Conservation (phyloP, 2,113 vertebrate genomes). For the Epinephelus lanceolatus region DNA sequence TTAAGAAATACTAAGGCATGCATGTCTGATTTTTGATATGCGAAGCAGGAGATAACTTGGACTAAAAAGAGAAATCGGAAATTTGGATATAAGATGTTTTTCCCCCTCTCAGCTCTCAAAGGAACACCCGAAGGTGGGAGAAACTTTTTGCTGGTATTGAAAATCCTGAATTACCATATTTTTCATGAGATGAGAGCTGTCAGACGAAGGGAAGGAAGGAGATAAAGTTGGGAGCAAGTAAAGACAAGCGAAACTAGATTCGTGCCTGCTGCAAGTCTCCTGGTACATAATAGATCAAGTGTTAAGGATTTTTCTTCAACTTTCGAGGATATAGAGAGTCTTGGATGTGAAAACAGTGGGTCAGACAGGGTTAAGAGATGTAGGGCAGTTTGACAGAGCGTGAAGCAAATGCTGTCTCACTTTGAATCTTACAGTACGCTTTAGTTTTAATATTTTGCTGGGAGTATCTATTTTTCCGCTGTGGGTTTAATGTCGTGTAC, state of each 20-base stretch:
- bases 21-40: background rate
- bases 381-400: background rate
- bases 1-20: background rate
- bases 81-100: background rate
- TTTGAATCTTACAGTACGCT: background rate
- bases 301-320: background rate
- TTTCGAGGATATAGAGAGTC: background rate
- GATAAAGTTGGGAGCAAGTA: background rate
- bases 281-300: slow-evolving; percentile 9
- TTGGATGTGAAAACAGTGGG: background rate
- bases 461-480: background rate
- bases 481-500: background rate
- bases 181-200: background rate
- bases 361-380: background rate
- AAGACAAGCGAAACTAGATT: slow-evolving; percentile 9
- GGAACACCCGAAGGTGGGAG: background rate
- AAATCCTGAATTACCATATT: slow-evolving; percentile 11
- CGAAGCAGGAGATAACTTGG: background rate
- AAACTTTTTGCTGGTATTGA: background rate
- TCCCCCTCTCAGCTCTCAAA: background rate
- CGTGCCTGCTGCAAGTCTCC: slow-evolving; percentile 17
- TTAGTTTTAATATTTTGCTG: background rate
- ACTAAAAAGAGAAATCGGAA: background rate
- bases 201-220: background rate
- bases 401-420: background rate